Evolutionary conservation across 2,113 vertebrate species (phyloP), one percentile per base, ranked within the genome.

Genomic region (Larimichthys crocea): DNA sequence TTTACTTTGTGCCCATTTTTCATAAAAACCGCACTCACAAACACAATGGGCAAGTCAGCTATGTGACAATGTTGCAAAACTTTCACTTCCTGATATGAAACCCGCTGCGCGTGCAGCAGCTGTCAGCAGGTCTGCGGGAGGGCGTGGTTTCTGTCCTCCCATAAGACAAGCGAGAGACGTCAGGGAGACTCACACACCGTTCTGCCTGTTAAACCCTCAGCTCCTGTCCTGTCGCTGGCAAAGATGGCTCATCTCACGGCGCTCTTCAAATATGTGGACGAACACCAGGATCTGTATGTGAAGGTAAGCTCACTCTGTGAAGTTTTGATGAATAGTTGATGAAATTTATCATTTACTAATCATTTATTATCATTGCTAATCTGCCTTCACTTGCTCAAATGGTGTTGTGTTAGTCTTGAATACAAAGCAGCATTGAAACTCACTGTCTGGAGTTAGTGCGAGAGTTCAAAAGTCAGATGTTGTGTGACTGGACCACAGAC

Each of bases 271-370:
- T 96, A 99, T 35, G 93, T 99, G 55, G 97, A 99, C 10, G 93
- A 96, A 10, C 94, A 99, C 74, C 97, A 99, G 92, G 97, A 99
- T 1, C 86, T 96, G 12, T 99, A 98, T 26, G 63, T 99, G 74
- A 42, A 98, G 96, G 98, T 99, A 93, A 72, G 83, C 3, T 76
- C 2, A 10, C 10, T 24, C 19, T 0, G 31, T 50, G 7, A 31
- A 5, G 10, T 44, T 26, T 59, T 64, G 1, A 26, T 11, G 1
- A 4, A 7, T 24, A 31, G 0, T 69, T 49, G 1, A 61, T 40
- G 35, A 40, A 40, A 1, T n/a, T n/a, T n/a, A n/a, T n/a, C n/a
- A n/a, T n/a, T n/a, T n/a, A n/a, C n/a, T n/a, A n/a, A n/a, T n/a
- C n/a, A n/a, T n/a, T n/a, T n/a, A n/a, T n/a, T 29, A 29, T 29